phyloP scores from a whole-genome alignment of 1,140 invertebrate species.

The Lepeophtheirus salmonis region DNA sequence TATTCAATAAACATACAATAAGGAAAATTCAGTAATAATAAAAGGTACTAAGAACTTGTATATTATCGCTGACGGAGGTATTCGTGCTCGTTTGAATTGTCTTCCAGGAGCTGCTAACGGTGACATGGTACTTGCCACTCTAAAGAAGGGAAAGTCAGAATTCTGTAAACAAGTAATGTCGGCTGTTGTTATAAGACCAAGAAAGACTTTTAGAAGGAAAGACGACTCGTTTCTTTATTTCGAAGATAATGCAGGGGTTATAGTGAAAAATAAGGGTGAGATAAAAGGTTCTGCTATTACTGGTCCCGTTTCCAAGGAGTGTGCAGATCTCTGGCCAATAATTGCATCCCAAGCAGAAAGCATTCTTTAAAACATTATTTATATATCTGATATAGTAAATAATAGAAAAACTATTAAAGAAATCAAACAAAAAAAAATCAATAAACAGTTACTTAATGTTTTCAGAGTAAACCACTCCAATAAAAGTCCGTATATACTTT shows the following conservation, averaged over 20 bases:
- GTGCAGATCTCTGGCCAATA: slow-evolving; percentile 97
- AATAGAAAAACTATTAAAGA: too few relatives aligned
- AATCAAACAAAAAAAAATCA: too few relatives aligned
- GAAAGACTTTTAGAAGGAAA: slow-evolving; percentile 94
- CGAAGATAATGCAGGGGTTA: slow-evolving; percentile 98
- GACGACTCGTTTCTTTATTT: slow-evolving; percentile 98
- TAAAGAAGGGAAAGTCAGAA: slow-evolving; percentile 98
- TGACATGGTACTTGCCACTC: slow-evolving; percentile 97
- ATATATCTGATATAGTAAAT: not conserved
- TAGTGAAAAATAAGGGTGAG: slow-evolving; percentile 99
- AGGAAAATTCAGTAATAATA: slow-evolving; percentile 26
- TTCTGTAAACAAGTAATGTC: slow-evolving; percentile 98
- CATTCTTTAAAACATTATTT: slow-evolving; percentile 53
- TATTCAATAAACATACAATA: too few relatives aligned
- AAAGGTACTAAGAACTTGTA: slow-evolving; percentile 94
- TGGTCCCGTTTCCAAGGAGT: slow-evolving; percentile 93
- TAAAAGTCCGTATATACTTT: too few relatives aligned
- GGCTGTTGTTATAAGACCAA: slow-evolving; percentile 90
- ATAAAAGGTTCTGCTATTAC: slow-evolving; percentile 49
- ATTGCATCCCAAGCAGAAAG: slow-evolving; percentile 95
- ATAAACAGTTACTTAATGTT: too few relatives aligned
- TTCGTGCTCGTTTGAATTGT: slow-evolving; percentile 89
- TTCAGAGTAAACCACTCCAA: too few relatives aligned
- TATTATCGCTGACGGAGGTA: slow-evolving; percentile 96
- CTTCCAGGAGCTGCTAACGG: slow-evolving; percentile 88